Evolutionary conservation across 2,113 vertebrate species (phyloP), one percentile per base, ranked within the genome.

Genomic region (Salvelinus namaycush): DNA sequence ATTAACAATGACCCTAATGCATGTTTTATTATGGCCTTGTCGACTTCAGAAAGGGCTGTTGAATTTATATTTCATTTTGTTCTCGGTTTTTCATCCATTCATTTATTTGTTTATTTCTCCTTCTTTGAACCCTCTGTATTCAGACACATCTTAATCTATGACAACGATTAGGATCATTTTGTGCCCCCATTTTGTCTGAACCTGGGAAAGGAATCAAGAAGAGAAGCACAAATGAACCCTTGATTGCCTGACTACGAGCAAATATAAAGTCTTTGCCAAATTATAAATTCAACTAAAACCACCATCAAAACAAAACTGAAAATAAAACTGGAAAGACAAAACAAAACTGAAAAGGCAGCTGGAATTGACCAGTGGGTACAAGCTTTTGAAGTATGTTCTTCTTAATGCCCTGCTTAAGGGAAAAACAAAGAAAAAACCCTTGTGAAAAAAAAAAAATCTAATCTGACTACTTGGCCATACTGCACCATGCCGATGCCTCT

Each of bases 401-500:
- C 74, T 68, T 4, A 57, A 75, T 20, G n/a, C 13, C 74, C 72
- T 44, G 18, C 16, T 14, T 29, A 5, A n/a, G 14, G 11, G 22
- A 7, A 22, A 22, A n/a, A n/a, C 5, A 0, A 6, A 8, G 12
- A 24, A 5, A 22, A 13, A 44, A 6, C 1, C 9, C 7, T 48
- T 0, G 9, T 44, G 39, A 44, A 3, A 44, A 3, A 44, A 2
- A 44, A 0, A 1, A 0, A 0, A 11, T 44, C 39, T 20, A 68
- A 49, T 44, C 27, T 48, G 9, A 48, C 20, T 26, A 27, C n/a
- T 18, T 57, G 74, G 13, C 24, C 9, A 57, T 57, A 68, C 22
- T 68, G 26, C 64, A 51, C 34, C 66, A 64, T 27, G 68, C 27
- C 49, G 29, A 48, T 75, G 48, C 75, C 74, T 82, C 49, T 39